Base-by-base conservation (phyloP, 2,888 invertebrate species). In the Cantharis nigra region DNA sequence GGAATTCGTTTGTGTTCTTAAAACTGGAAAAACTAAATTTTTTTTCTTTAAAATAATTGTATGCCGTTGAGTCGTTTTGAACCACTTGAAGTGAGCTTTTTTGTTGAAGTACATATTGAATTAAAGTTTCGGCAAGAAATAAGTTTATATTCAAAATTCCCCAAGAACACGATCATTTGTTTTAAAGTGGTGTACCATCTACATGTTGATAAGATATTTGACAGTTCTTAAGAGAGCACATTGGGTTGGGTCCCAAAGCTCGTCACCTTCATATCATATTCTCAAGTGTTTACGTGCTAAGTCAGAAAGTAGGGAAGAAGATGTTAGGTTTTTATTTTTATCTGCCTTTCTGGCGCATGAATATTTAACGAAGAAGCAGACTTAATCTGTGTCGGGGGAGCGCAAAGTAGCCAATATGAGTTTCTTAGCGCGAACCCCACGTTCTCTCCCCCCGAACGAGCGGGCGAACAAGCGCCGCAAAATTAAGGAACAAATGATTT, bases 371-470 rank as follows among this genome's bases (percentile, higher is more conserved):
- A 86, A 86, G 87, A 87, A 88, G 89, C 88, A 87, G 88, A 88
- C 90, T 90, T 91, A 91, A 91, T 91, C 91, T 90, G 90, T 90
- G 90, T 89, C 90, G 87, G 86, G 90, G 90, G 90, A 90, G 83
- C 84, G 81, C 84, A 85, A 86, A 87, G 86, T 88, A 85, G 88
- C 88, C 88, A 87, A 88, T 88, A 88, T 88, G 88, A 88, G 87
- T 88, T 88, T 84, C 85, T 86, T 85, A 84, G 84, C 82, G 81
- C 83, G 69, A 49, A 81, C 80, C 80, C 26, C 80, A 75, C 75
- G 78, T 79, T 72, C 18, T 62, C 75, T 33, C 71, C 73, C 73
- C 69, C 72, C 49, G 65, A 70, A 73, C 23, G 62, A 33, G 30
- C 74, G 62, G 63, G 77, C 80, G 78, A 77, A 76, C 80, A 78